A percentile compares a stretch with the other conserved stretches of the same genome.
Conservation (phyloP, 1,140 invertebrate species). For the Chelonus insularis region DNA sequence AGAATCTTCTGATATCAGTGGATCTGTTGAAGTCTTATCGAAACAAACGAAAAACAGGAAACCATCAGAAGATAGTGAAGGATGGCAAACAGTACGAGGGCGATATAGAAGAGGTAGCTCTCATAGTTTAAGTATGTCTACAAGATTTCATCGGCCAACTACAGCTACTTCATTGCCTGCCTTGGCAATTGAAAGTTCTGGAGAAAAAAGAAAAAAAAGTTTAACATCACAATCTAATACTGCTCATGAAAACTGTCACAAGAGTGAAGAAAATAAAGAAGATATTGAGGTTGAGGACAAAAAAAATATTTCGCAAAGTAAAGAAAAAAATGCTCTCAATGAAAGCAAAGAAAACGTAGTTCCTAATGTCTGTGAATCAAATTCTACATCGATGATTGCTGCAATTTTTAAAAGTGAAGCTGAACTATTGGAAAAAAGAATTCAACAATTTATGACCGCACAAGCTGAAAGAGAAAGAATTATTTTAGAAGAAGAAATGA, state of each 20-base stretch:
- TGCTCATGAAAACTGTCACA: conserved; percentile 1
- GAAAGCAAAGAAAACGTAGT: conserved; percentile 14
- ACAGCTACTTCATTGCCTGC: conserved; percentile 65
- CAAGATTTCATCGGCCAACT: conserved; percentile 61
- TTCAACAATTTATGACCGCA: conserved; percentile 57
- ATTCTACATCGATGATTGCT: conserved; percentile 57
- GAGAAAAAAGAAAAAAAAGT: conserved; percentile 53
- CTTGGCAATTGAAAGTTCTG: conserved; percentile 56
- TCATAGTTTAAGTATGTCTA: conserved; percentile 54
- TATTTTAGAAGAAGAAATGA: conserved; percentile 51
- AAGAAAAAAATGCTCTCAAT: conserved; percentile 11
- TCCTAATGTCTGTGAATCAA: conserved; percentile 37
- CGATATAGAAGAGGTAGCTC: conserved; percentile 55
- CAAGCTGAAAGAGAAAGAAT: conserved; percentile 47
- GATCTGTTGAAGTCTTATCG: conserved; percentile 47
- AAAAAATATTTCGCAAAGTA: conserved; percentile 35
- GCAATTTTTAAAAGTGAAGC: conserved; percentile 60
- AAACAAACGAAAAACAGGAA: conserved; percentile 35
- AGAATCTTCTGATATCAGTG: conserved; percentile 40
- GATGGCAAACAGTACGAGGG: conserved; percentile 70
- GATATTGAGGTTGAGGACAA: conserved; percentile 38
- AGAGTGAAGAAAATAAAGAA: conserved; percentile 37
- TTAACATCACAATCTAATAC: conserved; percentile 34
- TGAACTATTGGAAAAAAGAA: conserved; percentile 58
- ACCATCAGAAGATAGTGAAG: conserved; percentile 55